Evolutionary conservation across 2,113 vertebrate genomes (phyloP), one percentile per base, ranked within the genome.

Genomic region (Onychorhynchus coronatus): DNA sequence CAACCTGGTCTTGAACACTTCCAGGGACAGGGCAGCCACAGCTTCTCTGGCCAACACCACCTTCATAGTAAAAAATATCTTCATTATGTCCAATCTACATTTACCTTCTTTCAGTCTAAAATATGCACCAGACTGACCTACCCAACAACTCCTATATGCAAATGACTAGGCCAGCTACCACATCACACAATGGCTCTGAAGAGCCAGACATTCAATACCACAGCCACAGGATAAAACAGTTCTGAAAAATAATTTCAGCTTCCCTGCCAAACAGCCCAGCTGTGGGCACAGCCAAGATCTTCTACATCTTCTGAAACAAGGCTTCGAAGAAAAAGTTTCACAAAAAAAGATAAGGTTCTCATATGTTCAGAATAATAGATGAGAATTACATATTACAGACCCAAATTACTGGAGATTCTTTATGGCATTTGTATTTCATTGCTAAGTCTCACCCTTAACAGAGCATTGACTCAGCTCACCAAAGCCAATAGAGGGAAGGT

Each of bases 401-500:
- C 6, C 11, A 62, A 74, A 46, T 16, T 44, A 39, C 0, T 13
- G 8, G 2, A 56, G 58, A 24, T 9, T 5, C 4, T 11, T 66
- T 2, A 42, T 0, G 19, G n/a, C 19, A 15, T 25, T 58, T 11
- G 41, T 10, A 46, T 17, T 70, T 49, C 25, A 41, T 7, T 67
- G 10, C 8, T 67, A 31, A 35, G 39, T 42, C 7, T 35, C 49
- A 46, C 31, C 4, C 33, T 52, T 14, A 53, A 52, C 23, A 39
- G 2, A 53, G 19, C 46, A 39, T 3, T 14, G 24, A 11, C 55
- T 77, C 23, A 46, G 27, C 8, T 56, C 20, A 59, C 33, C 53
- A 28, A 11, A 0, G 3, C 5, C 23, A 50, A 3, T 0, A 7
- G 12, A 42, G 12, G 5, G 18, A 59, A 28, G 22, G 24, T 58